phyloP scores from a whole-genome alignment of 2,113 vertebrate species.

The Dendrocopos noguchii region DNA sequence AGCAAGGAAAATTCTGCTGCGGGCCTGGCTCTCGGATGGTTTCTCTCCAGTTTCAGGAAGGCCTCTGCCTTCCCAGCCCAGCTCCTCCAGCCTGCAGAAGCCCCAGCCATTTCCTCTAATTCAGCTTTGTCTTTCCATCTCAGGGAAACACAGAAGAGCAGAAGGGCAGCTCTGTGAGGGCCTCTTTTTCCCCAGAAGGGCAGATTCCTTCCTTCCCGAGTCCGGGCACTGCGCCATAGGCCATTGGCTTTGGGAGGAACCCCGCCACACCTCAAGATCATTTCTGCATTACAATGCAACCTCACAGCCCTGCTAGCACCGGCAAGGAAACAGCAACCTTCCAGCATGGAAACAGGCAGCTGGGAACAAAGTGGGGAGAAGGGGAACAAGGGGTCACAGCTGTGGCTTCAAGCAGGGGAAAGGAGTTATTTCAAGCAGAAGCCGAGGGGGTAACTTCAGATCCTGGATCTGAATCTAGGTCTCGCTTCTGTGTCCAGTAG shows the following conservation, averaged over 20 bases:
- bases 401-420: not conserved
- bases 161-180: not conserved
- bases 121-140: not conserved
- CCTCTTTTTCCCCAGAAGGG: not conserved
- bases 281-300: not conserved
- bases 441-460: not conserved
- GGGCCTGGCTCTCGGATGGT: not conserved
- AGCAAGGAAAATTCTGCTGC: not conserved
- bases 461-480: not conserved
- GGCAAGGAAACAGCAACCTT: not conserved
- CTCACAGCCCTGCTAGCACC: not conserved
- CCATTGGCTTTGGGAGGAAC: not conserved
- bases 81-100: not conserved
- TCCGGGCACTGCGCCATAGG: not conserved
- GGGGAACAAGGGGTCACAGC: not conserved
- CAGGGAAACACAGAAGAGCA: not conserved
- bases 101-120: not conserved
- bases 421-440: not conserved
- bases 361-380: not conserved
- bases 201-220: not conserved
- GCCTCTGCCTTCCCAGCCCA: not conserved
- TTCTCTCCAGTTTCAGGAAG: not conserved
- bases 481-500: not conserved
- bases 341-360: not conserved
- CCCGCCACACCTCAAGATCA: too few relatives aligned